Evolutionary conservation across 2,888 invertebrate genomes (phyloP).

Genomic region (Fissipunctia ypsillon): DNA sequence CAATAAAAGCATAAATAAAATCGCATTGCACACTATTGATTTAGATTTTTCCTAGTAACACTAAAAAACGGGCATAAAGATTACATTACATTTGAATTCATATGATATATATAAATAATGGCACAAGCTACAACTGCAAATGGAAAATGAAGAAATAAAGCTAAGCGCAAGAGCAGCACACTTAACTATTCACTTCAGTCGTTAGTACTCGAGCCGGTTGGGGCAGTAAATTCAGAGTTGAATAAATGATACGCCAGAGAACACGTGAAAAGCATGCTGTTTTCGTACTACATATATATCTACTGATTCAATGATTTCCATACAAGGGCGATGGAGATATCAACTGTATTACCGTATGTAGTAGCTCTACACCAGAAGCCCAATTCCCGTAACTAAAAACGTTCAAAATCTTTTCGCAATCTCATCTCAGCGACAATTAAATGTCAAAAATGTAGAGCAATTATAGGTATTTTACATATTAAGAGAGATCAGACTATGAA

Average conservation of each 20-base stretch:
- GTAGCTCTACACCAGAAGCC: no score
- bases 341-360: background rate
- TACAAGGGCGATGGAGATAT: conserved; percentile 10
- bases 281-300: background rate
- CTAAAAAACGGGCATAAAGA: no score
- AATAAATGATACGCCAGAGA: conserved; percentile 19
- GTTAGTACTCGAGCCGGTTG: background rate
- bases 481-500: no score
- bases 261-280: conserved; percentile 18
- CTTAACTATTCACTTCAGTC: conserved; percentile 17
- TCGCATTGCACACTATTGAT: no score
- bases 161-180: background rate
- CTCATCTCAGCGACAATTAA: no score
- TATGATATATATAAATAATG: background rate
- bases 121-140: background rate
- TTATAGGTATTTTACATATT: no score
- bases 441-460: no score
- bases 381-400: no score
- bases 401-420: no score
- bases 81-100: background rate
- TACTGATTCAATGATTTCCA: conserved; percentile 2
- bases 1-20: no score
- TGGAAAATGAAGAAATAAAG: background rate
- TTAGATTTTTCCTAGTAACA: no score
- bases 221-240: conserved; percentile 11